Conservation (phyloP, 2,797 vertebrate genomes). For the Rhadinocentrus ornatus region DNA sequence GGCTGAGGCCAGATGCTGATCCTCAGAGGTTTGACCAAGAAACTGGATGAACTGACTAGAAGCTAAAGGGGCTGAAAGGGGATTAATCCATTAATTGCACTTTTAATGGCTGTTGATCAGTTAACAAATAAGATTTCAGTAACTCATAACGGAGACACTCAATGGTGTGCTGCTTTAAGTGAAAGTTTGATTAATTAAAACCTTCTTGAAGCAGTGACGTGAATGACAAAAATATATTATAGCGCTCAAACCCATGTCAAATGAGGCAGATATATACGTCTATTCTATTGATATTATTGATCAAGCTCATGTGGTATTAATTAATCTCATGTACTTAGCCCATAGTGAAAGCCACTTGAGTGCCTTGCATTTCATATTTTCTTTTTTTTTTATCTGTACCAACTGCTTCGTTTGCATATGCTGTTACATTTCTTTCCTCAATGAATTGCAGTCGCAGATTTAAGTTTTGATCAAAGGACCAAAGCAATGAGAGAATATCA, state of each 20-base stretch:
- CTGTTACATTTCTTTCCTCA: not conserved
- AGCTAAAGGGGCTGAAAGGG: not conserved
- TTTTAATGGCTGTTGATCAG: not conserved
- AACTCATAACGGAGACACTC: not conserved
- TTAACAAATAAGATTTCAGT: not conserved
- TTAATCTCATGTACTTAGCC: conserved; percentile 10
- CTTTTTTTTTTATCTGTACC: not conserved
- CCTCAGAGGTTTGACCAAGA: not conserved
- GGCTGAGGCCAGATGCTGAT: not conserved
- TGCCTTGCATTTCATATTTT: conserved; percentile 4
- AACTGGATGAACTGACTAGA: not conserved
- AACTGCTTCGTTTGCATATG: no score
- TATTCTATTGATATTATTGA: conserved; percentile 19
- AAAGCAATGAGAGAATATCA: not conserved
- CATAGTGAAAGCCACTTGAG: conserved; percentile 13
- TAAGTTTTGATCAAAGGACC: not conserved
- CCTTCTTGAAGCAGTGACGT: conserved; percentile 3
- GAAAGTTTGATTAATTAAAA: no score
- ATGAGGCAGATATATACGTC: conserved; percentile 10
- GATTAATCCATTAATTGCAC: not conserved
- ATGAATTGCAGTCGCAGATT: not conserved
- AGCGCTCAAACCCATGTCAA: not conserved
- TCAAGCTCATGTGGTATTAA: conserved; percentile 1
- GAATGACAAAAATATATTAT: conserved; percentile 4
- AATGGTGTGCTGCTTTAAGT: not conserved